These are phyloP conservation scores for Hetaerina titia DNA, from an alignment of 2,888 invertebrate species.

Conservation along the genomic window DNA sequence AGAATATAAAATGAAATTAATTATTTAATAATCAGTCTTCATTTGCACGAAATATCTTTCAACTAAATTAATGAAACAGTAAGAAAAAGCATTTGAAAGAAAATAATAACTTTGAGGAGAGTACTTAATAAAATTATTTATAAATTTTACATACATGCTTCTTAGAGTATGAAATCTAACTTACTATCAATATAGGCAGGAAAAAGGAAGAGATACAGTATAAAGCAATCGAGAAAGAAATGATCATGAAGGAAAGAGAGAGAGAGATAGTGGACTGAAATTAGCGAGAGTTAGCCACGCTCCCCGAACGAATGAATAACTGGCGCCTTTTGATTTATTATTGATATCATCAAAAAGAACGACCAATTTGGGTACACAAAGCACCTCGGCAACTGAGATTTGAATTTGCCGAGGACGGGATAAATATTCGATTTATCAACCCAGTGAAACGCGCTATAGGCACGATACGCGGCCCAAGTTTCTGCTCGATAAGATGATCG, in stretches of 20 bases:
- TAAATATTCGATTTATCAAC: constrained; percentile 21
- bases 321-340: background rate
- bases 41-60: no score
- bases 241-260: background rate
- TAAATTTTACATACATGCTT: no score
- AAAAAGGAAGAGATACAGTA: no score
- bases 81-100: no score
- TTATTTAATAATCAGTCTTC: no score
- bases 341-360: background rate
- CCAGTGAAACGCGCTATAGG: background rate
- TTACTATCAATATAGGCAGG: no score
- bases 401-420: background rate
- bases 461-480: constrained; percentile 2
- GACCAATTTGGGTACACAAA: constrained; percentile 9
- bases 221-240: background rate
- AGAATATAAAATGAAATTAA: no score
- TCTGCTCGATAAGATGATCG: constrained; percentile 21
- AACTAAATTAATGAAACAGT: no score
- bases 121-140: no score
- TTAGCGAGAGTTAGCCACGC: background rate
- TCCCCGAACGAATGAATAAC: background rate
- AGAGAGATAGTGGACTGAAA: background rate
- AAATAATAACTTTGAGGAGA: no score
- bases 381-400: background rate
- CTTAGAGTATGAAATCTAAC: no score